Evolutionary conservation across 2,113 vertebrate species (phyloP).

Genomic region (Martes martes): DNA sequence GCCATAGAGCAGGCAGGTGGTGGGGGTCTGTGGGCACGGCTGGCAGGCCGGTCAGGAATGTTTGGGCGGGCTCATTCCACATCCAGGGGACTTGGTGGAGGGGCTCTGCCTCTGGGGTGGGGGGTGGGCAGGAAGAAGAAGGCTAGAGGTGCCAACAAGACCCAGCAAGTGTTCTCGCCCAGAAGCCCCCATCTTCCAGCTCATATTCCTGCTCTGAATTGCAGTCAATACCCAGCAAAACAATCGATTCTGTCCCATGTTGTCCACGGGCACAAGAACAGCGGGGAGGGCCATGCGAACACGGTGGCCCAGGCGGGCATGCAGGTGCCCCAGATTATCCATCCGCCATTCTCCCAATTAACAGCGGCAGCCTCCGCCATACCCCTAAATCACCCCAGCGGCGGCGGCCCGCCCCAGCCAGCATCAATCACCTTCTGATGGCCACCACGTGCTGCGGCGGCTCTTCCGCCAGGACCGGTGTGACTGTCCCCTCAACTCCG

Average conservation of each 20-base stretch:
- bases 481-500: constrained; percentile 70
- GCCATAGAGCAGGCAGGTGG: too few species aligned
- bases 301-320: accelerated
- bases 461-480: constrained; percentile 67
- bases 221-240: constrained; percentile 72
- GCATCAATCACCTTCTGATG: constrained; percentile 76
- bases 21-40: accelerated
- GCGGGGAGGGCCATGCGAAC: constrained; percentile 66
- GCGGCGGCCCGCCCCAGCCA: constrained; percentile 45
- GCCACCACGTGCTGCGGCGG: not conserved
- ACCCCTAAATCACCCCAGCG: not conserved
- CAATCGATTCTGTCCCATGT: constrained; percentile 43
- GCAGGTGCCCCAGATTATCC: constrained; percentile 39
- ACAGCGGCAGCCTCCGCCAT: constrained; percentile 54
- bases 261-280: constrained; percentile 36
- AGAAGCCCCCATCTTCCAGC: constrained; percentile 55
- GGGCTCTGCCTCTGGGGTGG: not conserved
- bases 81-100: accelerated
- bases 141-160: not conserved
- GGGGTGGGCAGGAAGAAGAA: not conserved
- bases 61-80: accelerated
- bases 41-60: not conserved
- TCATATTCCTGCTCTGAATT: constrained; percentile 74
- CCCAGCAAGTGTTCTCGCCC: not conserved
- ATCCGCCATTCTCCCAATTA: constrained; percentile 65